A percentile compares a stretch with the other conserved stretches of the same genome.
These are phyloP conservation scores for Chromis chromis DNA, from an alignment of 2,797 vertebrate genomes.

Conservation along the genomic window DNA sequence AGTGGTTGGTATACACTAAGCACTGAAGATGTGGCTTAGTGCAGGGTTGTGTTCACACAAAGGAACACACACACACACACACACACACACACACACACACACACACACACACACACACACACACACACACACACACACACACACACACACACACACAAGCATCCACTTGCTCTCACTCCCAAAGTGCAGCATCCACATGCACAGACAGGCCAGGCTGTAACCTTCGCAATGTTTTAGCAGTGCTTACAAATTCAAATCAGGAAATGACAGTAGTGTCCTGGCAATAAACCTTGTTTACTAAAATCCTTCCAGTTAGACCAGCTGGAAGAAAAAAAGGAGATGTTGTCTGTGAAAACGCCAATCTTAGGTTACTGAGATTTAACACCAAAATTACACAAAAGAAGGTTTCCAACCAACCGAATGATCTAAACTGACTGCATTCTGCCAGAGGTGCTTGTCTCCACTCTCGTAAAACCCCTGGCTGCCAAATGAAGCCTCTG, in stretches of 20 bases:
- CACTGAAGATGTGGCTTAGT: conserved; percentile 65
- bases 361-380: not conserved
- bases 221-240: conserved; percentile 7
- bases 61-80: conserved; percentile 12
- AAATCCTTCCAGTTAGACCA: conserved; percentile 4
- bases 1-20: conserved; percentile 60
- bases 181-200: conserved; percentile 20
- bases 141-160: not conserved
- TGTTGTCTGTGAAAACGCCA: conserved; percentile 6
- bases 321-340: conserved; percentile 1
- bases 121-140: conserved; percentile 16
- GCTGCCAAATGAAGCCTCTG: not conserved
- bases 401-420: not conserved
- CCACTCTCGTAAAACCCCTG: not conserved
- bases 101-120: conserved; percentile 19
- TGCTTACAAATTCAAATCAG: conserved; percentile 23
- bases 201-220: conserved; percentile 14
- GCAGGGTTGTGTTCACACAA: conserved; percentile 53
- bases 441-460: not conserved
- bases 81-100: conserved; percentile 16
- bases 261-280: not conserved
- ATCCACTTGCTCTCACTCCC: conserved; percentile 3
- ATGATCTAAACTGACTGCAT: not conserved
- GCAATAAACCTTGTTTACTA: not conserved
- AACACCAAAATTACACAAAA: not conserved